These are phyloP conservation scores for Sebastes cheni DNA, from an alignment of 2,797 vertebrate species.

Conservation along the genomic window DNA sequence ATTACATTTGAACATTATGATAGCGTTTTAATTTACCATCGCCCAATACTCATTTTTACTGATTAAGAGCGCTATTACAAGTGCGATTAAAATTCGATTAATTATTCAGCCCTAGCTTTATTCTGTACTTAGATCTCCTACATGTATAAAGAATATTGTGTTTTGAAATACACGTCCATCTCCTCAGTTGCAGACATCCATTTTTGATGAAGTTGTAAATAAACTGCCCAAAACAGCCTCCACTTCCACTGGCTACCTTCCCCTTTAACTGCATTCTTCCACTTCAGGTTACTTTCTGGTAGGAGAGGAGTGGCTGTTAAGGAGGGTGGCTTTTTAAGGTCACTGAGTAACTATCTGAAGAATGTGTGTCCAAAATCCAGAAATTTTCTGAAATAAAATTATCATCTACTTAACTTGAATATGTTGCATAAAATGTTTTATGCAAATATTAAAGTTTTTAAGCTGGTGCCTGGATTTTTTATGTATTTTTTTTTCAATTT, in stretches of 20 bases:
- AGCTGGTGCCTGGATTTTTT: not conserved
- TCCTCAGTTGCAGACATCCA: conserved; percentile 30
- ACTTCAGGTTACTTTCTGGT: not conserved
- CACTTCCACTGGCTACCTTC: not conserved
- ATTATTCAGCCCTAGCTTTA: not conserved
- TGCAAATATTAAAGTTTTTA: not conserved
- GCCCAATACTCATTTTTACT: not conserved
- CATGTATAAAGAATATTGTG: not conserved
- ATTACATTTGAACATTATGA: no score
- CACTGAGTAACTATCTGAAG: not conserved
- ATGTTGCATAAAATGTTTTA: not conserved
- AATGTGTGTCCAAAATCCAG: not conserved
- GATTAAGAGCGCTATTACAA: no score
- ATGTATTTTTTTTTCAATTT: not conserved
- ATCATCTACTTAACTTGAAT: not conserved
- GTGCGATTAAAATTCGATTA: no score
- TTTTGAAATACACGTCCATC: not conserved
- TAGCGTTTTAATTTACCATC: not conserved
- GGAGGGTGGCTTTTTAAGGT: not conserved
- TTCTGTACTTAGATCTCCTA: not conserved
- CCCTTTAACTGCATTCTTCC: conserved; percentile 7
- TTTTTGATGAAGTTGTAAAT: conserved; percentile 45
- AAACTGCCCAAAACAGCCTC: conserved; percentile 4
- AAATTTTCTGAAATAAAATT: not conserved
- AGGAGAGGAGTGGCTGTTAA: not conserved